Evolutionary conservation across 1,140 invertebrate species (phyloP).

Genomic region (Drosophila elegans): DNA sequence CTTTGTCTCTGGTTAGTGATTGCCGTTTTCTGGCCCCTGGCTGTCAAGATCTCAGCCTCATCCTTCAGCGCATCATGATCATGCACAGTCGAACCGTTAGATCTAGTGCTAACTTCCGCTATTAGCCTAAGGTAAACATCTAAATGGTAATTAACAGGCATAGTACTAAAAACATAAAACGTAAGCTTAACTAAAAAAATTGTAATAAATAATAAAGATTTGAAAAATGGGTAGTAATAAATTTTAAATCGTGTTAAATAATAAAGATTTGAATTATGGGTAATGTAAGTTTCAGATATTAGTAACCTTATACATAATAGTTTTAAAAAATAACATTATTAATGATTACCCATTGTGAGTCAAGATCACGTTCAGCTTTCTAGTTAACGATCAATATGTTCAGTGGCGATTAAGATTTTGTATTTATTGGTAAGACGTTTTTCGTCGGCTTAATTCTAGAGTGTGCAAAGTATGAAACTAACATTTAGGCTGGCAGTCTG

Average conservation of each 20-base stretch:
- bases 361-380: not conserved
- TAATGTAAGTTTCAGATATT: too few relatives aligned
- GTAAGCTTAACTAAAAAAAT: not conserved
- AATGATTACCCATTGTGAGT: too few relatives aligned
- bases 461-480: conserved; percentile 54
- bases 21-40: conserved; percentile 38
- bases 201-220: too few relatives aligned
- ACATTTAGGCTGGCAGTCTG: conserved; percentile 66
- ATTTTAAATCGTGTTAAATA: too few relatives aligned
- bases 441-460: conserved; percentile 35
- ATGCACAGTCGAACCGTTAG: conserved; percentile 33
- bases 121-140: conserved; percentile 17
- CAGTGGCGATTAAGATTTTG: conserved; percentile 2
- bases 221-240: too few relatives aligned
- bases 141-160: not conserved
- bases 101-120: conserved; percentile 25
- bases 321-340: too few relatives aligned
- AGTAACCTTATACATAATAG: too few relatives aligned
- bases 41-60: conserved; percentile 50
- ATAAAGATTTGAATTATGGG: too few relatives aligned
- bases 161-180: not conserved
- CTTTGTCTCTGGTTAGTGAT: conserved; percentile 54
- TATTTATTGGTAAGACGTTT: conserved; percentile 32
- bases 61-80: conserved; percentile 63
- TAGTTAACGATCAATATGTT: not conserved